These are phyloP conservation scores for Apteryx owenii DNA, from an alignment of 2,113 vertebrate genomes.

Conservation along the genomic window DNA sequence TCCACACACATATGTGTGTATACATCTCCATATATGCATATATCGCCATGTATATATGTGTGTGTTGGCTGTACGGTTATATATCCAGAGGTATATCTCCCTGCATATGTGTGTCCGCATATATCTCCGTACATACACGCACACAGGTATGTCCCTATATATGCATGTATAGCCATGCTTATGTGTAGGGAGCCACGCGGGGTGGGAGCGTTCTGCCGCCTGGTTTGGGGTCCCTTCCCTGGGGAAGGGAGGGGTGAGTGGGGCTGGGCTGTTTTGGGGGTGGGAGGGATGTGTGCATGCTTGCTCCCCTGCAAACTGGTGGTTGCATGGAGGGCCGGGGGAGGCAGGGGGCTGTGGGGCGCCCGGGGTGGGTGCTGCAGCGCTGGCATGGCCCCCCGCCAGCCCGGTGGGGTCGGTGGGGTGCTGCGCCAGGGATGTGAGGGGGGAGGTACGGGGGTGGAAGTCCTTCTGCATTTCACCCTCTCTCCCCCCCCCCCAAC, in stretches of 20 bases:
- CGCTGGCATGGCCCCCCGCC: neutral
- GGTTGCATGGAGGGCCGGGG: neutral
- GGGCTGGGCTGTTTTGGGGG: neutral
- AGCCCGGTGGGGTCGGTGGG: fast-evolving
- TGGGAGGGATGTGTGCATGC: too few relatives aligned
- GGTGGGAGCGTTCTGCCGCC: neutral
- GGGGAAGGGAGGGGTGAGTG: neutral
- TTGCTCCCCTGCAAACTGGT: neutral
- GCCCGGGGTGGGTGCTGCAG: neutral
- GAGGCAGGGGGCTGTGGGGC: neutral
- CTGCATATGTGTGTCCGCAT: neutral
- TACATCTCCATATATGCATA: neutral
- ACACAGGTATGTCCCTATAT: neutral
- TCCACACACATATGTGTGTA: fast-evolving
- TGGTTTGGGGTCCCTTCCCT: neutral
- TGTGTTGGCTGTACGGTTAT: neutral
- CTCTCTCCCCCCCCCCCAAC: neutral
- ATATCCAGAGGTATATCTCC: neutral
- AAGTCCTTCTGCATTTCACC: neutral
- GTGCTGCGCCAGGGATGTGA: neutral
- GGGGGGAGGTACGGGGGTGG: neutral
- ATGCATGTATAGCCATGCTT: fast-evolving
- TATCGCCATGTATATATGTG: fast-evolving
- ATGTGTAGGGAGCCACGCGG: neutral
- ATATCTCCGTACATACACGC: neutral